Evolutionary conservation across 2,113 vertebrate genomes (phyloP), one percentile per base, ranked within the genome.

Genomic region (Oreotrochilus melanogaster): DNA sequence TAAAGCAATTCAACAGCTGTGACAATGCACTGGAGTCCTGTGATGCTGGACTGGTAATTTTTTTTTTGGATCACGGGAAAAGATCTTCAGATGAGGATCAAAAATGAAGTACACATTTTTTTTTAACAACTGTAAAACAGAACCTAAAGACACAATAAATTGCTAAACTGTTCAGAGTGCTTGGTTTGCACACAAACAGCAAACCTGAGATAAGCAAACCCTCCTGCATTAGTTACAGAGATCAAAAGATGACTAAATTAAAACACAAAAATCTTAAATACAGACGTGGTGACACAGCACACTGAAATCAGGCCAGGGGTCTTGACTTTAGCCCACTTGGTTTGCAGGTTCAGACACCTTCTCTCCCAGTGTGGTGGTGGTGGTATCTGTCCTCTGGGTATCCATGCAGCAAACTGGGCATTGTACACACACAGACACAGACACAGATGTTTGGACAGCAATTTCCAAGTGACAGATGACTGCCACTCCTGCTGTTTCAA

Each of bases 191-290:
- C 56, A 58, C 19, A 67, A 42, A 21, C 6, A 88, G 33, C 5
- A 33, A 72, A 65, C 51, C 28, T 56, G 58, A 67, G 58, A 31
- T 71, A 54, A 76, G n/a, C 53, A 91, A 24, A 18, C 14, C 64
- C 7, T 13, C 6, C 18, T 37, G 58, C 25, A 47, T 56, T 75
- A 56, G 10, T 67, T 47, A 62, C 0, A 0, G 23, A 54, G 7
- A 45, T 37, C n/a, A 75, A 67, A 23, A 85, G 35, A 21, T 2
- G 16, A 18, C 58, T 31, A 60, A 33, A 14, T 57, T 66, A 31
- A 69, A 51, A 72, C 6, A 35, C 0, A 56, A n/a, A 43, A 33
- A 35, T 60, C 8, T 56, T 18, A 50, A 67, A 83, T 56, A 27
- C 25, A 65, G 14, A 39, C 33, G 48, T 42, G 67, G 15, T 79